Evolutionary conservation across 2,888 invertebrate species (phyloP), one percentile per base, ranked within the genome.

Genomic region (Xanthorhoe spadicearia): DNA sequence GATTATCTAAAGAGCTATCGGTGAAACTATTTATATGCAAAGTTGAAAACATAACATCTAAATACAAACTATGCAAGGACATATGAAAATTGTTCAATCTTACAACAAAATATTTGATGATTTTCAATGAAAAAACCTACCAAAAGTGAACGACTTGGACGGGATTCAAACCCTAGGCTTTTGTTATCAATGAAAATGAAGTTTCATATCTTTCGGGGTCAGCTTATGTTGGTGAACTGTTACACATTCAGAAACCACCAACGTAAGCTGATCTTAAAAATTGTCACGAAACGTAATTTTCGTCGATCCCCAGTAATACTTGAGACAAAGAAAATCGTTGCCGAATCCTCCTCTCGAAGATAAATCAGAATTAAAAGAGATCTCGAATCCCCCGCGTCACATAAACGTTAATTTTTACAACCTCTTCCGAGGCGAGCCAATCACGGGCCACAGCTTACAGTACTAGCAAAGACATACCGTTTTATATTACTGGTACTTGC

Each of bases 341-440:
- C 48, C 13, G 13, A n/a, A 48, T 43, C 38, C 38, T 13, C 10
- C 18, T 18, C 50, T 59, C 19, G 4, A 13, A 64, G 28, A 65
- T 60, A 18, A 56, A 51, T 60, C 55, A 60, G 46, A 48, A 60
- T 56, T 18, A 56, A 48, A 53, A 10, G 38, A 46, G 60, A 55
- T 52, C 19, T n/a, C 18, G 8, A 57, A 64, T 43, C 28, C 60
- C 51, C 10, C 43, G 23, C 28, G 50, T 51, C 55, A 43, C 60
- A 56, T 65, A 52, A 60, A 46, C 60, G 55, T 60, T 60, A 60
- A 65, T 56, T 55, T 56, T 65, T 50, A 65, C 51, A 7, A 23
- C 15, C 60, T 43, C 18, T 53, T 55, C 54, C 54, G 59, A 50
- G 55, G 43, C 64, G 64, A 54, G 59, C 59, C 64, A 55, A 64